Percentiles rank a stretch among this genome's conserved stretches.
Evolutionary conservation across 2,888 invertebrate species (phyloP).

Genomic region (Lepas anatifera): DNA sequence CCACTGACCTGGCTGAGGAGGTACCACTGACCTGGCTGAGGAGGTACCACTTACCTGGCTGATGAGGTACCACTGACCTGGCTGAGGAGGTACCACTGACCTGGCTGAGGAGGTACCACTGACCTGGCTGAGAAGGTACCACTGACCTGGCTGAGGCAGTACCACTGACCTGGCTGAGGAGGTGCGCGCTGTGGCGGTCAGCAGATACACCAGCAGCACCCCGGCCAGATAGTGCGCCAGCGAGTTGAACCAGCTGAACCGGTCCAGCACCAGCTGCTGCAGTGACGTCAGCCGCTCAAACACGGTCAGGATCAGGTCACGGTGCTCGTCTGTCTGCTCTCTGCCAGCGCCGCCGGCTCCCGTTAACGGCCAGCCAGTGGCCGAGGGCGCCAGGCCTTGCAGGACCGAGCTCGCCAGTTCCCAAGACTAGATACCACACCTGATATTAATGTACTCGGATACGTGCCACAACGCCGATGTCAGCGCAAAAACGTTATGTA

Average conservation of each 20-base stretch:
- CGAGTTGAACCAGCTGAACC: slow-evolving; percentile 50
- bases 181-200: slow-evolving; percentile 45
- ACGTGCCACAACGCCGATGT: not conserved
- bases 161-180: slow-evolving; percentile 38
- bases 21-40: too few relatives aligned
- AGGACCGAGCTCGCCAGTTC: too few relatives aligned
- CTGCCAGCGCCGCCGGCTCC: slow-evolving; percentile 34
- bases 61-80: too few relatives aligned
- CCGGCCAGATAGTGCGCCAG: slow-evolving; percentile 45
- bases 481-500: not conserved
- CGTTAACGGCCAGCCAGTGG: too few relatives aligned
- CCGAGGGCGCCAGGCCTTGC: too few relatives aligned
- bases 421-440: not conserved
- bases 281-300: slow-evolving; percentile 43
- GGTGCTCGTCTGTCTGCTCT: slow-evolving; percentile 43
- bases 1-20: too few relatives aligned
- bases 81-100: too few relatives aligned
- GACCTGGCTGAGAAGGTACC: too few relatives aligned
- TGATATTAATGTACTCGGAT: not conserved
- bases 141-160: too few relatives aligned
- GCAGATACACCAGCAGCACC: slow-evolving; percentile 41
- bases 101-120: too few relatives aligned
- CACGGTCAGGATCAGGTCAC: slow-evolving; percentile 43
- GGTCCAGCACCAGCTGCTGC: slow-evolving; percentile 48
- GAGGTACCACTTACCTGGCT: too few relatives aligned